Evolutionary conservation across 2,888 invertebrate species (phyloP).

Genomic region (Steromphala cineraria): DNA sequence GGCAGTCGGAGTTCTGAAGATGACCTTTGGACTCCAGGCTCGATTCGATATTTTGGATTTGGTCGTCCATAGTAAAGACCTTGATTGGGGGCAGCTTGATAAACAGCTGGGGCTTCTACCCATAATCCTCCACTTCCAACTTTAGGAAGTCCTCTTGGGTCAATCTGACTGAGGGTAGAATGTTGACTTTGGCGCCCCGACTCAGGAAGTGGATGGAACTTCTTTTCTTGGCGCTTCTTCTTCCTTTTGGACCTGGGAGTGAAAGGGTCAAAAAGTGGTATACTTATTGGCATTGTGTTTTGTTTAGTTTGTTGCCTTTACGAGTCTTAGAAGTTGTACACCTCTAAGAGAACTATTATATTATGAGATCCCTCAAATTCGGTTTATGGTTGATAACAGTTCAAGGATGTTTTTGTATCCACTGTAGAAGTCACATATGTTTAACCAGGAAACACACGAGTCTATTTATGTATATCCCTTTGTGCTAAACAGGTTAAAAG

Average conservation of each 20-base stretch:
- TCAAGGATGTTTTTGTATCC: too few species aligned
- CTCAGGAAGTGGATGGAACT: slow-evolving; percentile 27
- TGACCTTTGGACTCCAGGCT: slow-evolving; percentile 26
- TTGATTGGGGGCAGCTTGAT: slow-evolving; percentile 47
- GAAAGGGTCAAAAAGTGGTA: background rate
- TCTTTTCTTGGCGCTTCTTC: slow-evolving; percentile 27
- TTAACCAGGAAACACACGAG: too few species aligned
- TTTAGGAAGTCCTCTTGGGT: slow-evolving; percentile 34
- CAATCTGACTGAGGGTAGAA: slow-evolving; percentile 34
- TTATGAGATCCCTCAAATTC: too few species aligned
- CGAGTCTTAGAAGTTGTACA: too few species aligned
- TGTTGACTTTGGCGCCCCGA: slow-evolving; percentile 40
- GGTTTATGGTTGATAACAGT: too few species aligned
- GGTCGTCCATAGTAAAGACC: slow-evolving; percentile 41
- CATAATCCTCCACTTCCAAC: slow-evolving; percentile 57
- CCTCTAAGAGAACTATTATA: too few species aligned
- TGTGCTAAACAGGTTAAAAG: too few species aligned
- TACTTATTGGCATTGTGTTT: background rate
- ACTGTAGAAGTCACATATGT: too few species aligned
- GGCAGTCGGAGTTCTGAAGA: slow-evolving; percentile 32
- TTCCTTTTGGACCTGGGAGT: slow-evolving; percentile 24
- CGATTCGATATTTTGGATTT: background rate
- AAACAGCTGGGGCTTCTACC: slow-evolving; percentile 58
- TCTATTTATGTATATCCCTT: too few species aligned
- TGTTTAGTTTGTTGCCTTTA: background rate